These are phyloP conservation scores for Sicus ferrugineus DNA, from an alignment of 2,888 invertebrate genomes.

Conservation along the genomic window DNA sequence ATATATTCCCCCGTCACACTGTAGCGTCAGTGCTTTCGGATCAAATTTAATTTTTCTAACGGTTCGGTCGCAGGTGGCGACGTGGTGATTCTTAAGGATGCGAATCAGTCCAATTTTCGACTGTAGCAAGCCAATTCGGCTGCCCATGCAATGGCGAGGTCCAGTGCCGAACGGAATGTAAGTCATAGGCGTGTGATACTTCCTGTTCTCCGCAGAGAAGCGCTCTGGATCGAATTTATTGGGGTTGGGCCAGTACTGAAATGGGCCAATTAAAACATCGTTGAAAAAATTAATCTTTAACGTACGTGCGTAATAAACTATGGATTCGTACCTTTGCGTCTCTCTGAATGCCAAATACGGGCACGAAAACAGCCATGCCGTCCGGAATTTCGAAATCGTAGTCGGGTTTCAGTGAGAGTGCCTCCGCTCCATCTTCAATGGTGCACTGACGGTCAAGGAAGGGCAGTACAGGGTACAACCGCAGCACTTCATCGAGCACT, in stretches of 20 bases:
- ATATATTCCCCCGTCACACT: conserved; percentile 50
- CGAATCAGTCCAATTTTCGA: conserved; percentile 58
- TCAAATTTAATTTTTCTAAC: conserved; percentile 54
- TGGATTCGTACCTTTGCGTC: conserved; percentile 56
- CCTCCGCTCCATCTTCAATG: conserved; percentile 41
- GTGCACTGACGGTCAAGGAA: conserved; percentile 60
- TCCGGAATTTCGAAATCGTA: conserved; percentile 53
- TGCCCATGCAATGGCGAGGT: conserved; percentile 61
- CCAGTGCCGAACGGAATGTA: conserved; percentile 60
- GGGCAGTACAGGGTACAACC: conserved; percentile 61
- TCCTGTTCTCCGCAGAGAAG: conserved; percentile 55
- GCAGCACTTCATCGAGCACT: conserved; percentile 61
- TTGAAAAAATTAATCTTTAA: conserved; percentile 18
- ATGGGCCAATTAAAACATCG: conserved; percentile 51
- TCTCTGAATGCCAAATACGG: conserved; percentile 57
- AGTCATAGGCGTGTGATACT: conserved; percentile 49
- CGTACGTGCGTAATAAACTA: background rate
- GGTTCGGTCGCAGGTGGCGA: conserved; percentile 49
- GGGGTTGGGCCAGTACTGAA: conserved; percentile 59
- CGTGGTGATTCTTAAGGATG: conserved; percentile 57
- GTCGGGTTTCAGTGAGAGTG: conserved; percentile 54
- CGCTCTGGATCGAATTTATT: conserved; percentile 60
- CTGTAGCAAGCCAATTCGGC: conserved; percentile 59
- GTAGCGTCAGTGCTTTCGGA: conserved; percentile 52
- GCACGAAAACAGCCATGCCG: conserved; percentile 59